Base-by-base conservation (phyloP, 1,140 invertebrate genomes). In the Drosophila littoralis region DNA sequence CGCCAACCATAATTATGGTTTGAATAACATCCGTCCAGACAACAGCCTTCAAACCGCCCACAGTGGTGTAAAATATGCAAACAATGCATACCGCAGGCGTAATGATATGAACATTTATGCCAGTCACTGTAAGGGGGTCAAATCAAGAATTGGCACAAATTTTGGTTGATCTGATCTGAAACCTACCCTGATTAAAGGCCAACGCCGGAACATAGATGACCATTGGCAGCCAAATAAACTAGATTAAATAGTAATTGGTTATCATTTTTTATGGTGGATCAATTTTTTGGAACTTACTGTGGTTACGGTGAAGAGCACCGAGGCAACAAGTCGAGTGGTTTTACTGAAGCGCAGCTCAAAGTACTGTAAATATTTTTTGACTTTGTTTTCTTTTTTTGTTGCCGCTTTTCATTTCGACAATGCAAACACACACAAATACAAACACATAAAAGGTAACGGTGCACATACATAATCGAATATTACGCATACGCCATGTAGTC, bases 1-100 rank as follows among this genome's bases (percentile, higher is more conserved):
- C 96, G 1, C 95, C 95, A 61, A 97, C 95, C 96, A 98, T 98
- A 2, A 98, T 94, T 1, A 96, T 93, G 6, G 95, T 94, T 93
- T 98, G 98, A 76, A 98, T 96, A 5, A 97, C 96, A 93, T 99
- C 98, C 0, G 98, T 98, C 97, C 97, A 97, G 52, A 99, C 96
- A 1, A 98, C 98, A 6, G 97, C 97, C 93, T 97, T 97, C 61
- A 99, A 94, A 28, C 98, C 98, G 82, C 98, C 97, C 96, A 64
- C 81, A 12, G 85, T 83, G 2, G 77, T 90, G 48, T 86, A 82
- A 59, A 82, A 89, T 52, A 82, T 88, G 55, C 83, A 86, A 6
- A 86, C 66, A 17, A 83, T 58, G 69, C 83, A 88, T 93, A 98
- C 97, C 92, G 98, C 93, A 48, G 95, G 95, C 7, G 97, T 97